Percentiles rank a stretch among this genome's conserved stretches.
Evolutionary conservation across 1,140 invertebrate genomes (phyloP).

Genomic region (Pseudachorutes palmiensis): DNA sequence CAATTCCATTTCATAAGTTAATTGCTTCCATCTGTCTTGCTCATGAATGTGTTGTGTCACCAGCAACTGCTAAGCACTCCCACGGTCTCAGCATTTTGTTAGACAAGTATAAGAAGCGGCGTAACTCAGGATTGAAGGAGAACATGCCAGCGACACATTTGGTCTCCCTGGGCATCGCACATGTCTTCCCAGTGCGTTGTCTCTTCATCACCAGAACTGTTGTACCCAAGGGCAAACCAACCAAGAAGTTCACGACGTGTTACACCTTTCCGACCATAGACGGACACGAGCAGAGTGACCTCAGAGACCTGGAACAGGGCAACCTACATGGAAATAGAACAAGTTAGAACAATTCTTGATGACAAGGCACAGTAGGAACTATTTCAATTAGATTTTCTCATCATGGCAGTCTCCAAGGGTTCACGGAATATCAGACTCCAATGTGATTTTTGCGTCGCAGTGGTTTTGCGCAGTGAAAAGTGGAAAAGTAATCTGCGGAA

Average conservation of each 20-base stretch:
- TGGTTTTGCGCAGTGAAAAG: too few species aligned
- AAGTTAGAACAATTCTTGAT: not conserved
- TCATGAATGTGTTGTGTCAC: too few species aligned
- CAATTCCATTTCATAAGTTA: not conserved
- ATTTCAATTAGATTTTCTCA: constrained; percentile 1
- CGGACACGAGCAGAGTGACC: constrained; percentile 85
- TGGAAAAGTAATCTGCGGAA: too few species aligned
- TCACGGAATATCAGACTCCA: too few species aligned
- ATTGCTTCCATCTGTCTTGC: not conserved
- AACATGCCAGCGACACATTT: constrained; percentile 66
- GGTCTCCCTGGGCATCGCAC: constrained; percentile 59
- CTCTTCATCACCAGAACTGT: constrained; percentile 84
- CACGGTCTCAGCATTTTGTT: not conserved
- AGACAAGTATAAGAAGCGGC: not conserved
- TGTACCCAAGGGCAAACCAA: constrained; percentile 86
- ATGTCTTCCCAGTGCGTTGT: constrained; percentile 91
- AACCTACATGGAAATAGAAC: constrained; percentile 52
- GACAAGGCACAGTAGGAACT: constrained; percentile 4
- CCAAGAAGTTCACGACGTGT: constrained; percentile 94
- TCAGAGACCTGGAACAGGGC: constrained; percentile 91
- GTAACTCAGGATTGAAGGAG: constrained; percentile 46
- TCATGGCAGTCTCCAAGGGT: too few species aligned
- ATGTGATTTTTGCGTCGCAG: too few species aligned
- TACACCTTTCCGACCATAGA: constrained; percentile 83
- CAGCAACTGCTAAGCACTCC: too few species aligned